These are phyloP conservation scores for Zaprionus lachaisei DNA, from an alignment of 1,140 invertebrate species.

Conservation along the genomic window DNA sequence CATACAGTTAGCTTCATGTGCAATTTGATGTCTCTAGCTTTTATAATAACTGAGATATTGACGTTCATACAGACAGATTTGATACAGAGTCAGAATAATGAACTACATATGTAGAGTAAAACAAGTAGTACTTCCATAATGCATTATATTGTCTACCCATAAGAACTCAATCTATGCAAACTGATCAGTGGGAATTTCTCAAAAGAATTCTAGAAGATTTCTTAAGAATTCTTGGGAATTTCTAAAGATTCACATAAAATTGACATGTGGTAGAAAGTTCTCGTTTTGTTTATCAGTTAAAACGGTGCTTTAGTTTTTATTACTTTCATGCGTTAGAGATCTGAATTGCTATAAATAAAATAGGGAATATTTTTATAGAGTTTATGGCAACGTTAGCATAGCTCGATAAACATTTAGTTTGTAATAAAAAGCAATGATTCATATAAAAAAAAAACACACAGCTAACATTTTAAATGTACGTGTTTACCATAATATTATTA, in stretches of 20 bases:
- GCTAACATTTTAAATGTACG: no score
- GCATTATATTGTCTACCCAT: no score
- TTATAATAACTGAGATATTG: no score
- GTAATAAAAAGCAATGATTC: neutral
- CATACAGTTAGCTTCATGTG: no score
- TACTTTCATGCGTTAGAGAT: neutral
- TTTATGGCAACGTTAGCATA: conserved; percentile 2
- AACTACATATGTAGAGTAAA: no score
- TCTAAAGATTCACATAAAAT: neutral
- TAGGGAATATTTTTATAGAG: neutral
- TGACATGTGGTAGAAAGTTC: conserved; percentile 1
- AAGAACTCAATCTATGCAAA: no score
- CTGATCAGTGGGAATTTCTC: neutral
- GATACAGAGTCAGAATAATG: no score
- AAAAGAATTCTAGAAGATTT: neutral
- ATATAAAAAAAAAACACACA: neutral
- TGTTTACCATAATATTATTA: neutral
- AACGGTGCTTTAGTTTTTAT: neutral
- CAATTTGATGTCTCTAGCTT: no score
- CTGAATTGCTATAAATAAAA: conserved; percentile 2
- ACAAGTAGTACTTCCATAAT: no score
- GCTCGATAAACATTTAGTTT: conserved; percentile 2
- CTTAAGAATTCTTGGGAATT: neutral
- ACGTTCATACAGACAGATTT: no score
- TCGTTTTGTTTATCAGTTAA: neutral